A percentile compares a stretch with the other conserved stretches of the same genome.
These are phyloP conservation scores for Cheilosia vernalis DNA, from an alignment of 2,888 invertebrate genomes.

Conservation along the genomic window DNA sequence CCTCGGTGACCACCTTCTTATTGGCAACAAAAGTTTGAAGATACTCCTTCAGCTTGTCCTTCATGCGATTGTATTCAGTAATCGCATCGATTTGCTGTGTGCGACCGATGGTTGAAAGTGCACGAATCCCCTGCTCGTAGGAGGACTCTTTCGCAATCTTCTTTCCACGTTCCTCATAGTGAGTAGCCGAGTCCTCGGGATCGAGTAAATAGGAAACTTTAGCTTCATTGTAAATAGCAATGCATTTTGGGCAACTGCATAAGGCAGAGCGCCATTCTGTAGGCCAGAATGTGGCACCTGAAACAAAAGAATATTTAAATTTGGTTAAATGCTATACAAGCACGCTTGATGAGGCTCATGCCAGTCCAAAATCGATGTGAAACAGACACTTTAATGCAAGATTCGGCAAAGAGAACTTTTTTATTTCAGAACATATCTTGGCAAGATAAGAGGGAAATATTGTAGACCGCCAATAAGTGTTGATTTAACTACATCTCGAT, in stretches of 20 bases:
- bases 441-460: too few relatives aligned
- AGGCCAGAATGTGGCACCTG: conserved; percentile 90
- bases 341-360: too few relatives aligned
- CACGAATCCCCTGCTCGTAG: conserved; percentile 91
- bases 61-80: conserved; percentile 94
- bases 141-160: conserved; percentile 82
- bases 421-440: too few relatives aligned
- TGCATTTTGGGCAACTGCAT: conserved; percentile 88
- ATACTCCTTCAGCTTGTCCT: conserved; percentile 91
- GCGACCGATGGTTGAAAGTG: conserved; percentile 91
- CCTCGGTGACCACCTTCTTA: conserved; percentile 93
- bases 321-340: neutral
- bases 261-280: conserved; percentile 90
- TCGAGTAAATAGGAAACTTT: conserved; percentile 90
- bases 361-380: too few relatives aligned
- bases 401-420: too few relatives aligned
- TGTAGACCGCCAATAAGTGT: too few relatives aligned
- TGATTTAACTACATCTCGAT: too few relatives aligned
- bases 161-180: conserved; percentile 90
- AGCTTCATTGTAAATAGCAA: conserved; percentile 88
- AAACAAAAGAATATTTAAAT: neutral
- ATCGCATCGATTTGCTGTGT: conserved; percentile 94
- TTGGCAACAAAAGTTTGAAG: conserved; percentile 91
- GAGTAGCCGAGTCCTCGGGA: conserved; percentile 91
- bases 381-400: too few relatives aligned